These are phyloP conservation scores for Drosophila monieri DNA, from an alignment of 2,888 invertebrate species.

Conservation along the genomic window DNA sequence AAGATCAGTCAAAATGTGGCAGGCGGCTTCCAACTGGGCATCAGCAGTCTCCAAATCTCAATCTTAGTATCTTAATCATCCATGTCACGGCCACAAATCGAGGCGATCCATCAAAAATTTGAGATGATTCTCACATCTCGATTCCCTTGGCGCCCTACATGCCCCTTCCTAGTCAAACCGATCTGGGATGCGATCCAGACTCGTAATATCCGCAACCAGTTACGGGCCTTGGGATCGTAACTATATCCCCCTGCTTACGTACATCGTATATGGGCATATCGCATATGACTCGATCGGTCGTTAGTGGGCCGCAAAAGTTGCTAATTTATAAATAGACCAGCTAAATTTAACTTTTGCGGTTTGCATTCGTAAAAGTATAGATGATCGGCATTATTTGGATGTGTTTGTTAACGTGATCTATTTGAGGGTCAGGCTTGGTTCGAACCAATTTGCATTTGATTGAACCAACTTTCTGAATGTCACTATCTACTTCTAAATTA, in stretches of 20 bases:
- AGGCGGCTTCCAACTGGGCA: slow-evolving; percentile 49
- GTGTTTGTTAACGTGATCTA: slow-evolving; percentile 9
- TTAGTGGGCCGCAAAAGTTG: slow-evolving; percentile 65
- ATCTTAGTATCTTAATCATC: slow-evolving; percentile 78
- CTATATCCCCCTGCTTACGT: slow-evolving; percentile 55
- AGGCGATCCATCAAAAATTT: slow-evolving; percentile 73
- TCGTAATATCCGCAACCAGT: slow-evolving; percentile 63
- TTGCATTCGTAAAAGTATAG: slow-evolving; percentile 57
- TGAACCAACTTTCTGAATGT: neutral
- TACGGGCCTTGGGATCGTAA: slow-evolving; percentile 60
- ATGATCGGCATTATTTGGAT: slow-evolving; percentile 55
- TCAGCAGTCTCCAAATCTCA: slow-evolving; percentile 61
- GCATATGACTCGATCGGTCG: slow-evolving; percentile 54
- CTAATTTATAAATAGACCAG: slow-evolving; percentile 75
- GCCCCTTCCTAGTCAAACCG: neutral
- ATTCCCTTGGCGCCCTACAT: neutral
- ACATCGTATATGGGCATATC: slow-evolving; percentile 70
- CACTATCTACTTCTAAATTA: too few relatives aligned
- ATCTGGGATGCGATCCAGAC: slow-evolving; percentile 9
- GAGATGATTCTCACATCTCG: slow-evolving; percentile 36
- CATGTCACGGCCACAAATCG: slow-evolving; percentile 74
- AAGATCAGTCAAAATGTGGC: slow-evolving; percentile 25
- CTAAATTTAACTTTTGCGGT: slow-evolving; percentile 79
- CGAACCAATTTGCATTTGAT: neutral
- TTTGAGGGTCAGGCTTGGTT: neutral